A percentile compares a stretch with the other conserved stretches of the same genome.
Conservation (phyloP, 2,113 vertebrate genomes). For the Sterrhoptilus dennistouni region DNA sequence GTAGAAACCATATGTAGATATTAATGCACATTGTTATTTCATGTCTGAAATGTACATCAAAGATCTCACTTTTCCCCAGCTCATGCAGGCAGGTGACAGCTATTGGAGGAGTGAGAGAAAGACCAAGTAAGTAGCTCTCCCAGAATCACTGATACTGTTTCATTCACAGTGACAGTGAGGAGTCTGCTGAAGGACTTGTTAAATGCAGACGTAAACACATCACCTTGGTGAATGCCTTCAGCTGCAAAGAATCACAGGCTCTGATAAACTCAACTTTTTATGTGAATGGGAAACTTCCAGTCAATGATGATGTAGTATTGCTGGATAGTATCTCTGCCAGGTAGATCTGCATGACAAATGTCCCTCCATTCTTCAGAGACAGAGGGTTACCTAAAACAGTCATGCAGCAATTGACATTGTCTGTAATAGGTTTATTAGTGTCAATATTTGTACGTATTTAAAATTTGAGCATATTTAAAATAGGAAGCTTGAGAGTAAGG, state of each 20-base stretch:
- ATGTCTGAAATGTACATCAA: background rate
- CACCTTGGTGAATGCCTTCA: background rate
- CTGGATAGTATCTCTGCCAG: rapidly evolving
- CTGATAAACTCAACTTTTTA: background rate
- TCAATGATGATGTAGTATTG: background rate
- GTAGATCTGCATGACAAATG: background rate
- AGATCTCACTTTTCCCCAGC: background rate
- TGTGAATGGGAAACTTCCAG: background rate
- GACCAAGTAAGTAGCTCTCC: background rate
- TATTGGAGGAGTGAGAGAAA: background rate
- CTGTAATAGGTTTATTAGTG: background rate
- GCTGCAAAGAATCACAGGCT: background rate
- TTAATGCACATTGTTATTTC: background rate
- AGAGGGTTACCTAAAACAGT: background rate
- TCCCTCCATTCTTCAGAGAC: background rate
- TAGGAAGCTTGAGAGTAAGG: background rate
- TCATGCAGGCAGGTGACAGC: background rate
- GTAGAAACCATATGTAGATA: background rate
- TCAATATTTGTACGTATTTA: background rate
- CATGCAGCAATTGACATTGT: rapidly evolving
- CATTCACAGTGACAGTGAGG: background rate
- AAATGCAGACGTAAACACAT: background rate
- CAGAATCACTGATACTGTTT: background rate
- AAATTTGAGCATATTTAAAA: background rate
- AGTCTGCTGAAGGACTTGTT: background rate